These are phyloP conservation scores for Phataginus tetradactyla DNA, from an alignment of 2,797 vertebrate species.

Conservation along the genomic window DNA sequence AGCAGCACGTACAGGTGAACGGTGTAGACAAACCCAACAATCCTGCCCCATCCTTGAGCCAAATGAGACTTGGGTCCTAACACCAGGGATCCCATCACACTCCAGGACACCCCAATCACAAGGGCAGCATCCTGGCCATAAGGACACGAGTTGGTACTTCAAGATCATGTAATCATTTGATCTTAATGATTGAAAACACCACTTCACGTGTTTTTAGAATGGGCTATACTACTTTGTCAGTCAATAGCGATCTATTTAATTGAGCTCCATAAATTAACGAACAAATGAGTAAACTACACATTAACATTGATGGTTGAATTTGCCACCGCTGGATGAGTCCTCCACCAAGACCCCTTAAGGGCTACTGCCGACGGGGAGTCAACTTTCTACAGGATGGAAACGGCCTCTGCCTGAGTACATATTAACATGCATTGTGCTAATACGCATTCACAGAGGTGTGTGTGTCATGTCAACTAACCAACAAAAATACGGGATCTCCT, in stretches of 20 bases:
- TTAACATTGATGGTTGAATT: background rate
- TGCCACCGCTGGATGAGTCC: background rate
- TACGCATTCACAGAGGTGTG: no score
- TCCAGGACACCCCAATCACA: background rate
- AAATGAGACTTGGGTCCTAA: background rate
- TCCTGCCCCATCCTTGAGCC: no score
- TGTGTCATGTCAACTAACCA: background rate
- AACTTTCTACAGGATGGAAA: fast-evolving
- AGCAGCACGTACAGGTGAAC: background rate
- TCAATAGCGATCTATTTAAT: background rate
- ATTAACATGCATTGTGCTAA: background rate
- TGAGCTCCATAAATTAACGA: background rate
- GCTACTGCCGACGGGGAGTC: background rate
- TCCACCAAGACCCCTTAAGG: background rate
- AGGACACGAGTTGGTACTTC: background rate
- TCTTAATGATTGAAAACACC: background rate
- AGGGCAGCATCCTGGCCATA: background rate
- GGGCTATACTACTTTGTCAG: background rate
- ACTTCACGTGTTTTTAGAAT: background rate
- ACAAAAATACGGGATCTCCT: background rate
- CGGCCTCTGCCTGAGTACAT: background rate
- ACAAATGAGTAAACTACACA: background rate
- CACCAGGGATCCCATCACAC: background rate
- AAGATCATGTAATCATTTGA: background rate
- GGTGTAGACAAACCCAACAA: background rate